Conservation (phyloP, 2,888 invertebrate species). For the Trichopria drosophilae region DNA sequence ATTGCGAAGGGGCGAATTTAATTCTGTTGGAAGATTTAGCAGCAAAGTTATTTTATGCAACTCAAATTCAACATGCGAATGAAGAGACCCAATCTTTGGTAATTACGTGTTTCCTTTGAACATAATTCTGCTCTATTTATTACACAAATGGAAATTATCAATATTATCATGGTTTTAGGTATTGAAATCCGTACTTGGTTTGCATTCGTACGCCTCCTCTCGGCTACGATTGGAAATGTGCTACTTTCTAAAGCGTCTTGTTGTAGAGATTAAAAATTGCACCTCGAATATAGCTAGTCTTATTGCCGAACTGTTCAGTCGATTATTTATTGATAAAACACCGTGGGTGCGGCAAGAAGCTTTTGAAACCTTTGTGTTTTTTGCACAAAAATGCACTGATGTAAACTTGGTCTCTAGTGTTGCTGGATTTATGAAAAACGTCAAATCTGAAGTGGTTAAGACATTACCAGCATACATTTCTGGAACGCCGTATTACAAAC, state of each 20-base stretch:
- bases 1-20: conserved; percentile 39
- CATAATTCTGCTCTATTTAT: too few relatives aligned
- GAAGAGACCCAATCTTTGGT: conserved; percentile 35
- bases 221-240: conserved; percentile 38
- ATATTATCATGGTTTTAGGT: too few relatives aligned
- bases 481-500: conserved; percentile 30
- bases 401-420: conserved; percentile 43
- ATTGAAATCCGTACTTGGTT: conserved; percentile 34
- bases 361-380: conserved; percentile 47
- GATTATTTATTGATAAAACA: conserved; percentile 43
- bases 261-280: conserved; percentile 21
- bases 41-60: conserved; percentile 35
- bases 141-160: too few relatives aligned
- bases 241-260: conserved; percentile 39
- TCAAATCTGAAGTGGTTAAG: conserved; percentile 37
- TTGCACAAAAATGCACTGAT: conserved; percentile 43
- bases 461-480: conserved; percentile 45
- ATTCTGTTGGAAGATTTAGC: conserved; percentile 41
- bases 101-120: too few relatives aligned
- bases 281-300: conserved; percentile 13
- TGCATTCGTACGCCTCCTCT: conserved; percentile 31
- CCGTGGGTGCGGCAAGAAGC: conserved; percentile 48
- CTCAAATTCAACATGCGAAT: conserved; percentile 28
- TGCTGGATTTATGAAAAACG: conserved; percentile 37
- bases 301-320: conserved; percentile 43